Evolutionary conservation across 2,888 invertebrate species (phyloP), one percentile per base, ranked within the genome.

Genomic region (Cyrtodaria siliqua): DNA sequence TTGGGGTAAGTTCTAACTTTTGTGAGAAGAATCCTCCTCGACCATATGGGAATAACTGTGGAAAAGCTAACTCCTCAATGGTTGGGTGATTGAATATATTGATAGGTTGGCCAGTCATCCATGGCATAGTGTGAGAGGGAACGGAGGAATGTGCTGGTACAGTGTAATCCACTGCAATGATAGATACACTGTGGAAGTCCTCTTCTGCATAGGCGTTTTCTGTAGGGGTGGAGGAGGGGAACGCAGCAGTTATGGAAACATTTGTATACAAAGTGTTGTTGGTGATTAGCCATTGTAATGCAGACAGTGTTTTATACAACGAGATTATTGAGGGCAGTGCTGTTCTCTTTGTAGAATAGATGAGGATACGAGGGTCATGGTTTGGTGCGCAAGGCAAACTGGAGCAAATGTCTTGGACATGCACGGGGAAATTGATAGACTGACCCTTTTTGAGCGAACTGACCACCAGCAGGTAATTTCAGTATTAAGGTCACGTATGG

Each of bases 31-130:
- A 18, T 24, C 63, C 68, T 26, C 62, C 49, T 24, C 23, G 40
- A 26, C 73, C 67, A 67, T 57, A 68, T 42, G 67, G 67, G 26
- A 49, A 74, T 16, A 74, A 33, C 18, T 63, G 27, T 52, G 67
- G 68, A 63, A 68, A 74, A 33, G 74, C 74, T n/a, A 33, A 74
- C 52, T 59, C 62, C 29, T 74, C 67, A 14, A 47, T 44, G 12
- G 16, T 42, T 27, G 23, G 29, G 20, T 67, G 50, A 24, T 16
- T 18, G 27, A 74, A 74, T 20, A 63, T 62, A 59, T 74, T 74
- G 24, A 68, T 59, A n/a, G 62, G 73, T 24, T 55, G 23, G 23
- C 42, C 50, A 23, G 23, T 49, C 23, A 67, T 40, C 20, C 53
- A 38, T 18, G 75, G 75, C 50, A 75, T 12, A 16, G 55, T 38